Base-by-base conservation (phyloP, 2,888 invertebrate genomes). In the Pollenia griseotomentosa region DNA sequence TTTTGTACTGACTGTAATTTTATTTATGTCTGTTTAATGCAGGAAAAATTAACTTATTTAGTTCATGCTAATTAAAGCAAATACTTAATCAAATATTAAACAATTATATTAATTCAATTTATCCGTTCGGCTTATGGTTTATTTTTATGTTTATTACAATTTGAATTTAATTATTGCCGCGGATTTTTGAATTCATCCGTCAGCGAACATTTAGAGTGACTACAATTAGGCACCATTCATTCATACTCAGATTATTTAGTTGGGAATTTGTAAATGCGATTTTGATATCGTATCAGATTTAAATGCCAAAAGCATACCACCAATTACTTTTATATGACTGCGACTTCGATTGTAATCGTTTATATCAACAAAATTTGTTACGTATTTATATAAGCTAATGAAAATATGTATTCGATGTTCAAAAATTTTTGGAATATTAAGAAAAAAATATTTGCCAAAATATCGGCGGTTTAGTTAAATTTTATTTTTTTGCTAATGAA, bases 171-270 rank as follows among this genome's bases (percentile, higher is more conserved):
- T 23, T 23, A 16, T 63, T 63, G 42, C 42, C 42, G 42, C 42
- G 5, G 42, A 63, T n/a, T n/a, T 42, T 16, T 33, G 1, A 11
- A 33, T 70, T 53, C 68, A 70, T 66, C 12, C 48, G 2, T 16
- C 12, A 53, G 68, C 48, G 16, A 40, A 40, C 48, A 66, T 23
- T 66, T 66, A 48, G 9, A 66, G 33, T 48, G 61, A 42, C 10
- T n/a, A 63, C 61, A 42, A 66, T 33, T 70, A 33, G 48, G 11
- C 12, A 11, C 16, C n/a, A 70, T 70, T 66, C 48, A 70, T 70
- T 51, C 5, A 6, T 51, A 68, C 14, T 12, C 12, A 3, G 23
- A 59, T 33, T 59, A 16, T 40, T 40, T 61, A 61, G 44, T 48
- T 51, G 14, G 10, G 33, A 16, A 48, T 63, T 63, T 44, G 48